Base-by-base conservation (phyloP, 1,140 invertebrate species). In the Dysdera silvatica region DNA sequence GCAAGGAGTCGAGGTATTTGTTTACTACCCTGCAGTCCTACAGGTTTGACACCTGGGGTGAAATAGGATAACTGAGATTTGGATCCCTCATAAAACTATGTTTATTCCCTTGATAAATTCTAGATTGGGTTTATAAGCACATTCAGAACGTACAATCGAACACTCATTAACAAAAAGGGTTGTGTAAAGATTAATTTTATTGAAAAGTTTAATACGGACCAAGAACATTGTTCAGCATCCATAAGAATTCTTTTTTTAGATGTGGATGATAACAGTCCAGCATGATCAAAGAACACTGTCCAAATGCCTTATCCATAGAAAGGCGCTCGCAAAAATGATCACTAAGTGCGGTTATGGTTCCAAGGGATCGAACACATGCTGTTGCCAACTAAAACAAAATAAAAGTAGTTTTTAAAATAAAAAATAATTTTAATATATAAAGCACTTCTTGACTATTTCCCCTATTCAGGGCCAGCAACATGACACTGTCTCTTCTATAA, bases 211-310 rank as follows among this genome's bases (percentile, higher is more conserved):
- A 18, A 18, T 41, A 14, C 40, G n/a, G n/a, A 62, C 61, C 53
- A 45, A 47, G 24, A 43, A 62, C 31, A 31, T 62, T 62, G 2
- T 35, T 35, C n/a, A 62, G 40, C 3, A 62, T 20, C 52, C 61
- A 62, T 18, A 62, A 31, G 26, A 56, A 5, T 49, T 62, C 61
- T 41, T 40, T 43, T 20, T 23, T 48, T 35, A 55, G 32, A 20
- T 41, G 24, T 43, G 8, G 6, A 56, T 5, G 40, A 20, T 33
- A 24, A 18, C n/a, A 16, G n/a, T n/a, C 33, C 12, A 23, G 3
- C 28, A 31, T 20, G 7, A 35, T 4, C 24, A 23, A 10, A 35
- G 18, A 24, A 41, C n/a, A 37, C 0, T 54, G 16, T n/a, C 33
- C 26, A 29, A 54, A n/a, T 20, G 10, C 6, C 7, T 54, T n/a